Evolutionary conservation across 2,888 invertebrate genomes (phyloP), one percentile per base, ranked within the genome.

Genomic region (Anthophora plumipes): DNA sequence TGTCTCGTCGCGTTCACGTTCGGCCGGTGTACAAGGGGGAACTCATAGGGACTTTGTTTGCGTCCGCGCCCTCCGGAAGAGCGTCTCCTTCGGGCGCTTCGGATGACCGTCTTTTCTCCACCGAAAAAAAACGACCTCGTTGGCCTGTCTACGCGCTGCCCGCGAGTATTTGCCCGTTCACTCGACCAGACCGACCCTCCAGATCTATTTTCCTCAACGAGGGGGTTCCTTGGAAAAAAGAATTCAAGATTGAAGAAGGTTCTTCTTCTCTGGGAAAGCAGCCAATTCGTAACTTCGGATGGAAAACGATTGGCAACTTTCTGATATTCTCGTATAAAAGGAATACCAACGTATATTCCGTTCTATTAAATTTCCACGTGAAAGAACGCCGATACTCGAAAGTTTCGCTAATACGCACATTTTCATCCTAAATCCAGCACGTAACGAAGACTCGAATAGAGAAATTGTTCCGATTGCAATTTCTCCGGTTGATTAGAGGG

Each of bases 11-110:
- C 69, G 55, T 41, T 31, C 77, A 59, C 66, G 22, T 74, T 63
- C 59, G 50, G 48, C 59, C 55, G 31, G 31, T 50, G 70, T 59
- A 50, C 46, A 46, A 48, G 57, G 11, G 31, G 67, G 72, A 22
- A 75, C 71, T 76, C 77, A 46, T 66, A 73, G 54, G 41, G 60
- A 63, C 70, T 76, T 78, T 81, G 78, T 84, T 84, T 78, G 73
- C 78, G 57, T 57, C 66, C 61, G 54, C 52, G 54, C 39, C 63
- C 54, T 43, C n/a, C 50, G 68, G 31, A 57, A 71, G 73, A 63
- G 63, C 68, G 63, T 52, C 52, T 74, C 66, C 75, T 64, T 43
- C 59, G 46, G 66, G 43, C 59, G 72, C 72, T 73, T 46, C 57
- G 14, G 59, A 60, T 39, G 50, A 39, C 46, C 64, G 20, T 25